Base-by-base conservation (phyloP, 2,888 invertebrate genomes). In the Metalampra italica region DNA sequence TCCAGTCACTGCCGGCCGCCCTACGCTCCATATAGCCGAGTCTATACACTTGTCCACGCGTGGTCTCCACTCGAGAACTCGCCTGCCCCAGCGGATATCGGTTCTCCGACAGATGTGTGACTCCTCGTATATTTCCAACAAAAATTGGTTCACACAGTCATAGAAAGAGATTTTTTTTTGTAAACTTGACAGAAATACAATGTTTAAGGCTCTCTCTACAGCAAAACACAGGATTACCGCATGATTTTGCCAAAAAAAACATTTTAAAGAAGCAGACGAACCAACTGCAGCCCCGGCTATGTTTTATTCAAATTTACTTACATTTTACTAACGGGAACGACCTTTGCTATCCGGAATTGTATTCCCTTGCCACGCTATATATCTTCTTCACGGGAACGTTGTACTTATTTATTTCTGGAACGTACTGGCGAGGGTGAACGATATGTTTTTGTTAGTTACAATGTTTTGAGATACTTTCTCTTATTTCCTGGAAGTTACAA, bases 271-370 rank as follows among this genome's bases (percentile, higher is more conserved):
- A 47, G 12, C 13, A 39, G 37, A 39, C 12, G n/a, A 39, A 29
- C 29, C 38, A 43, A 44, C 36, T 40, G 71, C 55, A 68, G 56
- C 64, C 64, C 70, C 63, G 53, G 66, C 65, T 65, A 88, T 89
- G 88, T 89, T 88, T 89, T 89, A 89, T 89, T 89, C 87, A 89
- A 89, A 89, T 89, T 89, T 89, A 89, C 89, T 88, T 88, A 89
- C 88, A 88, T 87, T 89, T 86, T 82, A 86, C 85, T 88, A 89
- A 89, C 85, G 85, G 78, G 74, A 77, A 79, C 83, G 87, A 89
- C 87, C 89, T 88, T 73, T 78, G 82, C 75, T 76, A 74, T 71
- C 70, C 80, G 62, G 82, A 79, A 83, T 83, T 82, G 87, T 86
- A 88, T 86, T 88, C 88, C 88, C 88, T 77, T 68, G 86, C 76